phyloP scores from a whole-genome alignment of 2,888 invertebrate genomes.

The Galeruca laticollis region DNA sequence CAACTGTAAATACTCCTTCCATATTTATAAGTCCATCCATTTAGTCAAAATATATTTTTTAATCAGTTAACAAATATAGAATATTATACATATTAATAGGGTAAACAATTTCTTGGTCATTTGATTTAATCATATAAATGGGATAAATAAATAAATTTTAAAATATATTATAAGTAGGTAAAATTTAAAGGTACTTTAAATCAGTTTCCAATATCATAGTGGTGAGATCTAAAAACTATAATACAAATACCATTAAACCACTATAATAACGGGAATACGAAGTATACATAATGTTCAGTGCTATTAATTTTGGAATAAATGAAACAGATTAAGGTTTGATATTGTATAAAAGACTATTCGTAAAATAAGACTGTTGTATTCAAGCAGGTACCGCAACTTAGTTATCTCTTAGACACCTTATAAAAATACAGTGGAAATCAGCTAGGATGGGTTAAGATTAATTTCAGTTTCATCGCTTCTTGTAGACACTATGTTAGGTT shows the following conservation, averaged over 20 bases:
- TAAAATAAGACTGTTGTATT: not conserved
- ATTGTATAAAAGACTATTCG: not conserved
- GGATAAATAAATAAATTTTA: not conserved
- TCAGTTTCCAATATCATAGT: conserved; percentile 25
- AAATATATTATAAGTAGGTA: no score
- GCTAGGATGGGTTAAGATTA: no score
- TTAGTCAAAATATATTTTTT: not conserved
- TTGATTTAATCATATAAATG: not conserved
- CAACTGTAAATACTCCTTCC: no score
- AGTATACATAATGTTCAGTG: conserved; percentile 16
- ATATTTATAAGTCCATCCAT: no score
- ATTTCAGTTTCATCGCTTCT: no score
- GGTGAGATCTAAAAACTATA: conserved; percentile 32
- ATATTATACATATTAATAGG: not conserved
- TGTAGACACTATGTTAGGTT: no score
- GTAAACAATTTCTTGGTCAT: conserved; percentile 2
- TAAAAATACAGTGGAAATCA: no score
- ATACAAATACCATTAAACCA: conserved; percentile 27
- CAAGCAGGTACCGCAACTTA: not conserved
- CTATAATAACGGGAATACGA: conserved; percentile 23
- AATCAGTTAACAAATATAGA: not conserved
- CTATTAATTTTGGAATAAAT: conserved; percentile 11
- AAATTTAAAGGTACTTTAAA: conserved; percentile 5
- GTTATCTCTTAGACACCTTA: not conserved
- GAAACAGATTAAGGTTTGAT: not conserved